Base-by-base conservation (phyloP, 1,140 invertebrate genomes). In the Hylaeus anthracinus region DNA sequence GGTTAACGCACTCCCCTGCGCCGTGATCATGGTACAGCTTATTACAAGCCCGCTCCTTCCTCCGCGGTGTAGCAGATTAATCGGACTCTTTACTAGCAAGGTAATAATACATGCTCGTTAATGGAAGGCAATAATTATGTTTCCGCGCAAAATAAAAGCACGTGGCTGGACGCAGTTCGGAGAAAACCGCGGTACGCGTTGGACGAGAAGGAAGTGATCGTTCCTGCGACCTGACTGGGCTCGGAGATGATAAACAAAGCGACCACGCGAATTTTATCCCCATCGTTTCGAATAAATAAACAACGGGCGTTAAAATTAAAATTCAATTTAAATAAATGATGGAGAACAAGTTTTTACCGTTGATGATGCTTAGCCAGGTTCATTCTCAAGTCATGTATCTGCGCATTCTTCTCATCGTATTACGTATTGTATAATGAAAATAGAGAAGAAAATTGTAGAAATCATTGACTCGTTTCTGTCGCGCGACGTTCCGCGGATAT, bases 401-500 rank as follows among this genome's bases (percentile, higher is more conserved):
- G 26, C 26, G 26, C 26, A 26, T 26, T 26, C 26, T 26, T 0
- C 26, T 26, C 26, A 26, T 26, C 26, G 26, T 26, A 26, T 26
- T 26, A 26, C 0, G 26, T 26, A 26, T 26, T 26, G 26, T 26
- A 26, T 26, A 26, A 26, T 26, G 26, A 26, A 26, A 26, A 26
- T 26, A 26, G 26, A 26, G 8, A 48, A 48, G 45, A 48, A 48
- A 48, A 48, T 48, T 9, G 6, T 51, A 51, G 51, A 9, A 48
- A 51, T 51, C 51, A 9, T 51, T 10, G 43, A 56, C 37, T 53
- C 6, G 72, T n/a, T 41, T 58, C 12, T 41, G 53, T 60, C 45
- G 39, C n/a, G 64, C 53, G 71, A 74, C 63, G 71, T 79, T 79
- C 45, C 53, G n/a, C 48, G 79, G 26, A 67, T 64, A 56, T 56